A percentile compares a stretch with the other conserved stretches of the same genome.
These are phyloP conservation scores for Hymenopus coronatus DNA, from an alignment of 2,888 invertebrate species.

Conservation along the genomic window DNA sequence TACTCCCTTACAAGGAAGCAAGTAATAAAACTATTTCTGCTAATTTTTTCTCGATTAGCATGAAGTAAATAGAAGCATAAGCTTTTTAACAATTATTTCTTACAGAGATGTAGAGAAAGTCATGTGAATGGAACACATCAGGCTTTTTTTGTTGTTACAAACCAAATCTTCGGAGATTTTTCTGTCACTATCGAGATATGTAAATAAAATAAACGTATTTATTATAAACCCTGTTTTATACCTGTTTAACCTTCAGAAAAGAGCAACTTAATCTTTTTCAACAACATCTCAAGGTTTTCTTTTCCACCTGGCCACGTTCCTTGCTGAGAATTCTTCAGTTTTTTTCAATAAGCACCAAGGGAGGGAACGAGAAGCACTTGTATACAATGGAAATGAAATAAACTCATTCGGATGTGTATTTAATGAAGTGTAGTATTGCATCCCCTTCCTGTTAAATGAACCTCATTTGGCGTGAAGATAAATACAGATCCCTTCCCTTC, in stretches of 20 bases:
- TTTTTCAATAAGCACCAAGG: background rate
- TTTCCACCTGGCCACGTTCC: background rate
- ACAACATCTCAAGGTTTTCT: background rate
- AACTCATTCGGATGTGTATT: slow-evolving; percentile 30
- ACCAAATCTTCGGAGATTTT: too few relatives aligned
- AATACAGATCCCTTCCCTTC: background rate
- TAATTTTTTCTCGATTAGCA: too few relatives aligned
- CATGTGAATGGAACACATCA: too few relatives aligned
- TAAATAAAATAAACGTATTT: background rate
- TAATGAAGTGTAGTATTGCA: slow-evolving; percentile 24
- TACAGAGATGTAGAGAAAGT: too few relatives aligned
- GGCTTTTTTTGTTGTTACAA: too few relatives aligned
- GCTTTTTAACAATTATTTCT: too few relatives aligned
- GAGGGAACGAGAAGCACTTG: background rate
- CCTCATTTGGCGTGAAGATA: slow-evolving; percentile 8
- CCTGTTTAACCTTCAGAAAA: background rate
- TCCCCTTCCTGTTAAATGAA: slow-evolving; percentile 19
- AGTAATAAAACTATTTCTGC: too few relatives aligned
- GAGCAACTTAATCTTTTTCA: background rate
- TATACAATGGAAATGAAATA: slow-evolving; percentile 21
- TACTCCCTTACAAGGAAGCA: too few relatives aligned
- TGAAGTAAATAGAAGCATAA: too few relatives aligned
- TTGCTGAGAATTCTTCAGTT: background rate
- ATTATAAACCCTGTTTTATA: background rate
- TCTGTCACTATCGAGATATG: background rate